These are phyloP conservation scores for Chaetoderma sp. DNA, from an alignment of 2,888 invertebrate genomes.

Conservation along the genomic window DNA sequence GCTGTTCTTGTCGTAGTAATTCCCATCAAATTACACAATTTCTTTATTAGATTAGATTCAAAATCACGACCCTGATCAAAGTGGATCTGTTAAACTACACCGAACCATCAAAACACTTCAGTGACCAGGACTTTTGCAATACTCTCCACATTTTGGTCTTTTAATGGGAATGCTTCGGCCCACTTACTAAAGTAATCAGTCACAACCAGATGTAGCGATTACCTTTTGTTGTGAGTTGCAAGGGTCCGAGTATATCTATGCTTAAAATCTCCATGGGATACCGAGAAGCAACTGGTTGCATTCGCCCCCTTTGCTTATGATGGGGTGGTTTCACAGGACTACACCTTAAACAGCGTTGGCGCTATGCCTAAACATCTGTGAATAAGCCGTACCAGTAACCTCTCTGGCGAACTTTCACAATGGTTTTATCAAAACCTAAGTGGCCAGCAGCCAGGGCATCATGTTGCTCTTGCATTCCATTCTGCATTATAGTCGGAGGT, in stretches of 20 bases:
- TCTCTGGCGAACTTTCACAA: neutral
- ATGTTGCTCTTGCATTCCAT: constrained; percentile 4
- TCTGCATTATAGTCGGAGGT: neutral
- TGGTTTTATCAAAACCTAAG: constrained; percentile 9
- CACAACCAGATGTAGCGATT: constrained; percentile 25
- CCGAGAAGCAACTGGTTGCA: neutral
- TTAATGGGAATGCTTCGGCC: constrained; percentile 23
- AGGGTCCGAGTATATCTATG: constrained; percentile 25
- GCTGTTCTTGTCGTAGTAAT: constrained; percentile 34
- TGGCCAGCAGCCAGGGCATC: constrained; percentile 18
- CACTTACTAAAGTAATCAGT: constrained; percentile 33
- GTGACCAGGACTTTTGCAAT: constrained; percentile 33
- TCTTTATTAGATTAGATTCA: constrained; percentile 33
- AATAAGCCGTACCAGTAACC: constrained; percentile 20
- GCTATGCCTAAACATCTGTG: constrained; percentile 18
- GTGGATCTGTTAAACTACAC: constrained; percentile 30
- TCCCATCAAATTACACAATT: constrained; percentile 32
- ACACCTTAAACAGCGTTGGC: no score
- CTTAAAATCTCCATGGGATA: constrained; percentile 17
- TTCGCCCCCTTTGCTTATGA: no score
- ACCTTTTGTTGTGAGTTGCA: constrained; percentile 10
- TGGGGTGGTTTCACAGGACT: no score
- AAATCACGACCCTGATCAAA: constrained; percentile 31
- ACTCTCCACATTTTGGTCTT: constrained; percentile 32
- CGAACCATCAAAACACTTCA: constrained; percentile 25